Evolutionary conservation across 2,797 vertebrate species (phyloP), one percentile per base, ranked within the genome.

Genomic region (Crenichthys baileyi): DNA sequence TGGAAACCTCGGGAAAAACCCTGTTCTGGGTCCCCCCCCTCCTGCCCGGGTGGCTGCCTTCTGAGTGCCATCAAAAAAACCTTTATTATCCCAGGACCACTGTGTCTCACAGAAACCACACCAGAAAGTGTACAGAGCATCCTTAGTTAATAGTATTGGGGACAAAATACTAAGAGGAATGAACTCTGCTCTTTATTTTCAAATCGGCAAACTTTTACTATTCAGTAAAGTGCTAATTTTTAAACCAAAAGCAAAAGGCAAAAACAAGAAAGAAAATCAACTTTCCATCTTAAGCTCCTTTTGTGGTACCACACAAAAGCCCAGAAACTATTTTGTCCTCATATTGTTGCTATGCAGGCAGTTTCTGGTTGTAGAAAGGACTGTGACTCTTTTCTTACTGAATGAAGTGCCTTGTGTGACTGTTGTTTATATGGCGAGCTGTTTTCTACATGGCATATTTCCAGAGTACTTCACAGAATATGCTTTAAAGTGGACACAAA

Each of bases 371-470:
- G 89, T 89, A 89, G 93, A 95, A 96, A 96, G 95, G 96, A 96
- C 96, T 93, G 94, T 93, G 96, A 95, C 95, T 93, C 90, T 95
- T 96, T 96, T 96, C 96, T 95, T 96, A 96, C 96, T 94, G 95
- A 97, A 96, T 95, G 95, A 99, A 99, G 98, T 99, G 98, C 98
- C 98, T 99, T 99, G 93, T 97, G 95, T 96, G 96, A 97, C 96
- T 97, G 97, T 97, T 96, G 94, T 97, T 98, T 98, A 96, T 97
- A 97, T 91, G 94, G 88, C 94, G 95, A 94, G 84, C 88, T 89
- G 82, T 98, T 98, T 99, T 99, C 95, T 99, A 99, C 93, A 93
- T 94, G 90, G 93, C 94, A 77, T 96, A 95, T 97, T 97, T 97
- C 95, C 96, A 96, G 95, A 96, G 95, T 96, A 95, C 94, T 96